phyloP scores from a whole-genome alignment of 2,797 vertebrate genomes.

The Danio kyathit region DNA sequence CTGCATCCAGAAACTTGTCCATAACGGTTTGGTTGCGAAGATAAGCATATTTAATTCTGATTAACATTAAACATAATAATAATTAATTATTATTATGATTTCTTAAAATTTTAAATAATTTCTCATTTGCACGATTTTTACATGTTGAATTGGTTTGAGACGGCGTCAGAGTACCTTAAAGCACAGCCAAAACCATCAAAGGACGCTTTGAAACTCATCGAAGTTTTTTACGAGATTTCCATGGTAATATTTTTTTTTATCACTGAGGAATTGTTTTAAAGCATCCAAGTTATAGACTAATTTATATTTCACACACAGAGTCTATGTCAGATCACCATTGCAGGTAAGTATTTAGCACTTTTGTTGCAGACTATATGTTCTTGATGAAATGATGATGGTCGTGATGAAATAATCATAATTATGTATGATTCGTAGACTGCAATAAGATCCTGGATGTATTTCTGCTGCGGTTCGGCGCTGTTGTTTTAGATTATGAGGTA shows the following conservation, averaged over 20 bases:
- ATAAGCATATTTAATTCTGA: slow-evolving; percentile 74
- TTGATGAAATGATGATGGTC: not conserved
- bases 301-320: slow-evolving; percentile 46
- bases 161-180: slow-evolving; percentile 67
- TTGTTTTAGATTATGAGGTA: slow-evolving; percentile 74
- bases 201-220: slow-evolving; percentile 66
- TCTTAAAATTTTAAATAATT: not conserved
- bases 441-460: slow-evolving; percentile 78
- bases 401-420: not conserved
- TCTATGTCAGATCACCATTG: slow-evolving; percentile 58
- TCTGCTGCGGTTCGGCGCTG: slow-evolving; percentile 76
- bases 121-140: slow-evolving; percentile 63
- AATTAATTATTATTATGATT: too few relatives aligned
- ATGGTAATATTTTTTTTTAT: slow-evolving; percentile 73
- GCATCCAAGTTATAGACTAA: not conserved
- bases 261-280: too few relatives aligned
- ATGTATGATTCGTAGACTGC: slow-evolving; percentile 69
- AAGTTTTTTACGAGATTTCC: slow-evolving; percentile 79
- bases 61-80: not conserved
- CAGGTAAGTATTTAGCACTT: slow-evolving; percentile 53
- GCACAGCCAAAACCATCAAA: slow-evolving; percentile 52
- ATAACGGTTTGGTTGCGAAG: slow-evolving; percentile 82
- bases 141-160: slow-evolving; percentile 85
- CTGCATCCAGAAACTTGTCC: slow-evolving; percentile 70
- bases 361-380: not conserved